Evolutionary conservation across 2,797 vertebrate genomes (phyloP).

Genomic region (Halcyon smyrnensis): DNA sequence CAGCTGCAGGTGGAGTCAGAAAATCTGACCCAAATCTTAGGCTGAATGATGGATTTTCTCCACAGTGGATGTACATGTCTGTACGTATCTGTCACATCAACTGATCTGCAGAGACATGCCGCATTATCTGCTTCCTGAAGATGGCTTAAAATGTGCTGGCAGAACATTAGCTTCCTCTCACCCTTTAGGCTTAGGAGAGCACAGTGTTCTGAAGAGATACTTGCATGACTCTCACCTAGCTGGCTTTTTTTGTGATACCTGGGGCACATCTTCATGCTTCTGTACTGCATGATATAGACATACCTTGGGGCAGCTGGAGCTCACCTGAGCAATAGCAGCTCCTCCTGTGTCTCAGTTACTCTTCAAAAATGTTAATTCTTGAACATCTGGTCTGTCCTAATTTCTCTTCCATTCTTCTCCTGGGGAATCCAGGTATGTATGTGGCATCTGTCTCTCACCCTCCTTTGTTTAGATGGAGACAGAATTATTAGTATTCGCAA

Average conservation of each 20-base stretch:
- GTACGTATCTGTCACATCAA: neutral
- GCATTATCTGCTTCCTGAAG: conserved; percentile 2
- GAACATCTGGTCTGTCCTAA: conserved; percentile 26
- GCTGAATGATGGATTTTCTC: neutral
- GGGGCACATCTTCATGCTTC: neutral
- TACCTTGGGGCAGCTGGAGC: neutral
- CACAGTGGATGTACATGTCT: conserved; percentile 23
- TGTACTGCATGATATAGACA: neutral
- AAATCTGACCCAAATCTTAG: neutral
- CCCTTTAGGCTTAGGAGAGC: neutral
- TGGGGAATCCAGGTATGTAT: neutral
- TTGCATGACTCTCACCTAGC: neutral
- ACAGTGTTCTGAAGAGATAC: neutral
- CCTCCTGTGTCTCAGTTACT: neutral
- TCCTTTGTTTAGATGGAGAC: neutral
- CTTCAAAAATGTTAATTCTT: conserved; percentile 18
- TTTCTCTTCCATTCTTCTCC: conserved; percentile 20
- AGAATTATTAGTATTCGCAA: neutral
- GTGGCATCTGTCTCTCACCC: neutral
- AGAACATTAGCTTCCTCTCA: neutral
- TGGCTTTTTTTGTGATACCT: neutral
- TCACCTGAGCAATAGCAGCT: neutral
- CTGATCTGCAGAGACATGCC: neutral
- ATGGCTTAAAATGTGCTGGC: conserved; percentile 4
- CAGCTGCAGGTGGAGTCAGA: conserved; percentile 16